Base-by-base conservation (phyloP, 2,888 invertebrate genomes). In the Lepidonotus clava region DNA sequence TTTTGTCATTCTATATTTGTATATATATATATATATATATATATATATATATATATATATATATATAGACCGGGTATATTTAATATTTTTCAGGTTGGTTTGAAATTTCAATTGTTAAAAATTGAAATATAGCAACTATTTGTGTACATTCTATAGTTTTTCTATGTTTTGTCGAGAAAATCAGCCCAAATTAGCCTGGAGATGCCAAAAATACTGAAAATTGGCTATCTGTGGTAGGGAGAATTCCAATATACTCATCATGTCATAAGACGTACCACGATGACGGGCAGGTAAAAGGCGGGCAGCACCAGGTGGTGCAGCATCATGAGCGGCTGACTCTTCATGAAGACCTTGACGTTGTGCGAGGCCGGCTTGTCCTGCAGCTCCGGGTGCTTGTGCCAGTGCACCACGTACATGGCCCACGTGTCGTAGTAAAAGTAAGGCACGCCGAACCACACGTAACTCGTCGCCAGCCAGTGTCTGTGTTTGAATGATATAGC, bases 301-400 rank as follows among this genome's bases (percentile, higher is more conserved):
- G 93, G 93, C 41, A 93, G 85, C 0, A 91, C n/a, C 0, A 90
- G 34, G 87, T 93, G 93, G 80, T 93, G 93, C 0, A 90, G n/a
- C 83, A 92, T 85, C 90, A 93, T 91, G 5, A 91, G 83, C 32
- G 87, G 90, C 66, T 91, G 90, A 32, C 87, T 85, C 51, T 24
- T 86, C 28, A 90, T 34, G 86, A 90, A 92, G 66, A 90, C 88
- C 46, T 56, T 34, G 0, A 91, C 21, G 8, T 34, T 6, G 18
- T 14, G 14, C 24, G 6, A 5, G 14, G n/a, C 34, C 14, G 61
- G 40, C 24, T 40, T 11, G 0, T 56, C 40, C 0, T 88, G 84
- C 8, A 90, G 46, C 1, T 89, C 85, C 38, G 88, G 87, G 51
- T 90, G 85, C 24, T 86, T 85, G 87, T 89, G 88, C 76, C 88